Percentiles rank a stretch among this genome's conserved stretches.
Evolutionary conservation across 2,797 vertebrate genomes (phyloP).

Genomic region (Catamblyrhynchus diadema): DNA sequence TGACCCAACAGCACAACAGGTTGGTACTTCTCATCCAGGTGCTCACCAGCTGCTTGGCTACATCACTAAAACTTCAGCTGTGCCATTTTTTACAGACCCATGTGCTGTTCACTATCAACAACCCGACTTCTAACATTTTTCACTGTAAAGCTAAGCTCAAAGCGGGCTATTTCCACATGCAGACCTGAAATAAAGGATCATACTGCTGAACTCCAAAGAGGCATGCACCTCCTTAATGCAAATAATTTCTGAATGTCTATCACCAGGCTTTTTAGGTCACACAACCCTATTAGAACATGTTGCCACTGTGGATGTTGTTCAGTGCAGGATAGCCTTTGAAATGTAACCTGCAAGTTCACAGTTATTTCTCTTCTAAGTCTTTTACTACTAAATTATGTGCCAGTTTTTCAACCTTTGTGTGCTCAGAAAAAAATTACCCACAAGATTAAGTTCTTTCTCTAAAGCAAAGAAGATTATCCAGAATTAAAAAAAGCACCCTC

Average conservation of each 20-base stretch:
- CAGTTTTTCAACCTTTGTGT: neutral
- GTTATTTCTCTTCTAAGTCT: neutral
- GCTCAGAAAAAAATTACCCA: neutral
- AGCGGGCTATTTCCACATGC: neutral
- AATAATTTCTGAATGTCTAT: neutral
- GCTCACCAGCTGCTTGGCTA: neutral
- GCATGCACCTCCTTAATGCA: neutral
- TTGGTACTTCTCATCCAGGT: neutral
- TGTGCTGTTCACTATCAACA: neutral
- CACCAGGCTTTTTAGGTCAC: neutral
- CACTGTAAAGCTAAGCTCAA: neutral
- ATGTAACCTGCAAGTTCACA: neutral
- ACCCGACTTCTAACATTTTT: neutral
- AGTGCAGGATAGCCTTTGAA: neutral
- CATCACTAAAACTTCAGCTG: neutral
- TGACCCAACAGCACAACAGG: neutral
- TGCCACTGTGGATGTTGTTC: neutral
- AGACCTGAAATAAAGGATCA: neutral
- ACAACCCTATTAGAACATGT: accelerated
- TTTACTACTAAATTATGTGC: neutral
- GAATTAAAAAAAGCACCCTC: neutral
- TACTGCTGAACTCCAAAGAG: neutral
- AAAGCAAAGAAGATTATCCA: neutral
- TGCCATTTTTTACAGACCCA: neutral
- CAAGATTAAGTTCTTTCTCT: neutral